A percentile compares a stretch with the other conserved stretches of the same genome.
These are phyloP conservation scores for Zygaena filipendulae DNA, from an alignment of 2,888 invertebrate genomes.

Conservation along the genomic window DNA sequence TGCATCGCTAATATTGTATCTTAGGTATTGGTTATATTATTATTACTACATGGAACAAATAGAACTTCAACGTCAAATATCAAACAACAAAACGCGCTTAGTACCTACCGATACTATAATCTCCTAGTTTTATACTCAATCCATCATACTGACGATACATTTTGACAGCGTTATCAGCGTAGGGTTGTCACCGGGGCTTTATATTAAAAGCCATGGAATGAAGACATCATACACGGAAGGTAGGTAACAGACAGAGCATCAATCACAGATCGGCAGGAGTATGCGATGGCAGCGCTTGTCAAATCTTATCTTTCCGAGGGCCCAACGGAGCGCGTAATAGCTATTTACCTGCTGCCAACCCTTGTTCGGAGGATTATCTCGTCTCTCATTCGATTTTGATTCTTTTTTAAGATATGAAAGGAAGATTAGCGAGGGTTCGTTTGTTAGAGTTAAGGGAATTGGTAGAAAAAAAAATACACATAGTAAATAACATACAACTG, in stretches of 20 bases:
- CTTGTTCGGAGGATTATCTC: slow-evolving; percentile 45
- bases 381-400: slow-evolving; percentile 40
- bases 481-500: too few relatives aligned
- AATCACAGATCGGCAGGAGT: slow-evolving; percentile 39
- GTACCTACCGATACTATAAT: too few relatives aligned
- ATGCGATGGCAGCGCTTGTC: slow-evolving; percentile 34
- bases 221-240: slow-evolving; percentile 36
- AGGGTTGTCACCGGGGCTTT: too few relatives aligned
- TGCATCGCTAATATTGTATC: too few relatives aligned
- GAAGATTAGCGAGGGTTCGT: slow-evolving; percentile 37
- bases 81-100: too few relatives aligned
- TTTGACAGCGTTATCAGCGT: too few relatives aligned
- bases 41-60: too few relatives aligned
- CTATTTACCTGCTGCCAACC: slow-evolving; percentile 54
- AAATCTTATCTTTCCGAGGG: slow-evolving; percentile 45
- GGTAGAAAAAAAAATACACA: slow-evolving; percentile 8
- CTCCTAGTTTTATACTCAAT: too few relatives aligned
- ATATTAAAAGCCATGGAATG: too few relatives aligned
- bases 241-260: slow-evolving; percentile 40
- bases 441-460: slow-evolving; percentile 22
- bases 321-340: slow-evolving; percentile 60
- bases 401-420: slow-evolving; percentile 38
- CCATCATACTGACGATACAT: too few relatives aligned
- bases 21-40: too few relatives aligned
- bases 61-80: too few relatives aligned